Evolutionary conservation across 2,888 invertebrate species (phyloP).

Genomic region (Elmis aenea): DNA sequence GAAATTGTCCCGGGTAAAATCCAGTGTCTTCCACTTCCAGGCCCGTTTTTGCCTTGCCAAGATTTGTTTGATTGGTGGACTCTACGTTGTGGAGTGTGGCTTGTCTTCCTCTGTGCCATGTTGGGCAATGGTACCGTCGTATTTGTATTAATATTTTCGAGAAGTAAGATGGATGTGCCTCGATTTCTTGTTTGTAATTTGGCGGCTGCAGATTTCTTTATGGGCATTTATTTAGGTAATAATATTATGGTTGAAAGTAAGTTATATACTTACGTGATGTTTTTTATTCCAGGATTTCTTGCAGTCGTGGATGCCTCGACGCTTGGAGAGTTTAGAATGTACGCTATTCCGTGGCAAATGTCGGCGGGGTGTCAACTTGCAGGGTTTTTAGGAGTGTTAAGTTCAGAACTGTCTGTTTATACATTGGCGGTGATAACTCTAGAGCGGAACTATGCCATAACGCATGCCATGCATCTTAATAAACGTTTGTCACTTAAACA

Average conservation of each 20-base stretch:
- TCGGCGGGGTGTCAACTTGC: conserved; percentile 88
- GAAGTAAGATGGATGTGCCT: conserved; percentile 94
- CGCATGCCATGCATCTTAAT: conserved; percentile 95
- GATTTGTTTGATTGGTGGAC: conserved; percentile 99
- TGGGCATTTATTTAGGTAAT: conserved; percentile 89
- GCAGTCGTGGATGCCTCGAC: conserved; percentile 96
- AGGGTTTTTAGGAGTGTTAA: conserved; percentile 90
- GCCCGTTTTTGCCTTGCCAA: conserved; percentile 92
- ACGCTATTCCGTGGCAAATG: conserved; percentile 97
- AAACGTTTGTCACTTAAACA: conserved; percentile 86
- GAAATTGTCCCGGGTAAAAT: conserved; percentile 48
- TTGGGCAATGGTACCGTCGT: conserved; percentile 95
- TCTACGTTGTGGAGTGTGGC: conserved; percentile 93
- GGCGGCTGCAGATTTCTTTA: conserved; percentile 94
- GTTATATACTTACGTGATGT: too few species aligned
- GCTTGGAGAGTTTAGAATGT: conserved; percentile 91
- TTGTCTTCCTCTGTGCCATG: conserved; percentile 91
- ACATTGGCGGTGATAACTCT: conserved; percentile 94
- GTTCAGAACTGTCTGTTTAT: conserved; percentile 91
- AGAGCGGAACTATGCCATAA: conserved; percentile 94
- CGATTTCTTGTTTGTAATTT: conserved; percentile 94
- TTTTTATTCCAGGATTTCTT: conserved; percentile 63
- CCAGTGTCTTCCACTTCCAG: conserved; percentile 80
- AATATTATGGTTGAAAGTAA: too few species aligned
- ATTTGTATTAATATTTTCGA: conserved; percentile 84